phyloP scores from a whole-genome alignment of 2,888 invertebrate genomes.

The Ethmia dodecea region DNA sequence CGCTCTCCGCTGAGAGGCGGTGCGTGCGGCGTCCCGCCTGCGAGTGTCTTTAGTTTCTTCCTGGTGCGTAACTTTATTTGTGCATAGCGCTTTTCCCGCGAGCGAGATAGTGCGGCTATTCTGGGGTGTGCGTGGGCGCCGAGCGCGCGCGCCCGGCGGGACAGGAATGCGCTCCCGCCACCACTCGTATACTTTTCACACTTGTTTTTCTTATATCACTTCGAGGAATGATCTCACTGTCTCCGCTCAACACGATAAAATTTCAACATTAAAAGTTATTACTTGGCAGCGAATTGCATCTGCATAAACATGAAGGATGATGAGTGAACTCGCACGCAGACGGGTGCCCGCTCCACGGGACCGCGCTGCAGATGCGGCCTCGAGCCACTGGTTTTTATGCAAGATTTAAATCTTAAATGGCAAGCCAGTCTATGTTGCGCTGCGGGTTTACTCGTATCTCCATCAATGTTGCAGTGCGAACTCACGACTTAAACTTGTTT shows the following conservation, averaged over 20 bases:
- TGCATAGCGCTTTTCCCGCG: slow-evolving; percentile 67
- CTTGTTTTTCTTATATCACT: slow-evolving; percentile 25
- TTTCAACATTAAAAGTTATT: slow-evolving; percentile 9
- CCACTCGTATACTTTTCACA: slow-evolving; percentile 30
- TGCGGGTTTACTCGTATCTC: slow-evolving; percentile 47
- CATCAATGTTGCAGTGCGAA: slow-evolving; percentile 63
- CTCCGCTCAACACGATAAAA: slow-evolving; percentile 22
- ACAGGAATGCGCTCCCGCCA: slow-evolving; percentile 24
- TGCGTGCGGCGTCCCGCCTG: slow-evolving; percentile 37
- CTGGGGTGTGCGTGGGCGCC: slow-evolving; percentile 48
- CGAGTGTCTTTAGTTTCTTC: slow-evolving; percentile 60
- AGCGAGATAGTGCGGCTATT: slow-evolving; percentile 65
- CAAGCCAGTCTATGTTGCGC: slow-evolving; percentile 21
- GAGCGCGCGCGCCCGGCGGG: slow-evolving; percentile 34
- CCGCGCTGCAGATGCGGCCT: slow-evolving; percentile 26
- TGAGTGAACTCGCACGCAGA: slow-evolving; percentile 30
- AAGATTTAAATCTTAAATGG: slow-evolving; percentile 38
- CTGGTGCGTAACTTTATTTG: slow-evolving; percentile 63
- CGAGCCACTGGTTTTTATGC: slow-evolving; percentile 31
- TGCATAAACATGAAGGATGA: slow-evolving; percentile 26
- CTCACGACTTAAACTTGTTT: slow-evolving; percentile 63
- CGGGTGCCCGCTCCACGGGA: slow-evolving; percentile 19
- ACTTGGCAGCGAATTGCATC: slow-evolving; percentile 40
- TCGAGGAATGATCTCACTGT: slow-evolving; percentile 35
- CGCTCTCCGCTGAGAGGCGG: slow-evolving; percentile 23